Evolutionary conservation across 2,113 vertebrate genomes (phyloP).

Genomic region (Pedionomus torquatus): DNA sequence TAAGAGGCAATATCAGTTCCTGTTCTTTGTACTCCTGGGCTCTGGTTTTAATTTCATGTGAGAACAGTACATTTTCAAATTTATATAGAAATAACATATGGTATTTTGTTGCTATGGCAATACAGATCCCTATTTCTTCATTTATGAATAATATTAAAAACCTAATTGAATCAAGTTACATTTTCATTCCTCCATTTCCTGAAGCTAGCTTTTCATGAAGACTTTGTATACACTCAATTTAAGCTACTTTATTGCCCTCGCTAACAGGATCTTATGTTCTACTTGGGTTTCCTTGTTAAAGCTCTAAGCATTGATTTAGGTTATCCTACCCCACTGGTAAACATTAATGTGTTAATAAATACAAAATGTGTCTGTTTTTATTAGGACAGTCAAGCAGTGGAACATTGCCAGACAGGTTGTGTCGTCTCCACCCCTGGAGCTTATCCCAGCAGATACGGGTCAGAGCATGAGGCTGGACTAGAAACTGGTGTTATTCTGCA

Average conservation of each 20-base stretch:
- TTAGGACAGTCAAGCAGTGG: background rate
- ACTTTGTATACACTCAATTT: background rate
- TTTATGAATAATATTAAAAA: constrained; percentile 35
- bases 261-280: background rate
- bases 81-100: constrained; percentile 31
- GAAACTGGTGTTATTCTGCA: background rate
- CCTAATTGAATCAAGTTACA: constrained; percentile 13
- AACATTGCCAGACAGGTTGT: background rate
- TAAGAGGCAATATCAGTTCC: background rate
- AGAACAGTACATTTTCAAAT: constrained; percentile 17
- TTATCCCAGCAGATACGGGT: background rate
- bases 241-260: constrained; percentile 11
- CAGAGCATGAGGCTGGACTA: background rate
- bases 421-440: background rate
- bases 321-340: background rate
- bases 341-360: background rate
- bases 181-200: constrained; percentile 23
- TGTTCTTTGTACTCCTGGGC: background rate
- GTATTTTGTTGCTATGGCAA: constrained; percentile 16
- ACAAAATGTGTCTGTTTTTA: background rate
- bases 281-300: background rate
- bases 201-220: background rate
- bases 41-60: constrained; percentile 27
- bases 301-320: background rate
- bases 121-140: background rate